Conservation (phyloP, 2,113 vertebrate genomes). For the Paradoxurus hermaphroditus region DNA sequence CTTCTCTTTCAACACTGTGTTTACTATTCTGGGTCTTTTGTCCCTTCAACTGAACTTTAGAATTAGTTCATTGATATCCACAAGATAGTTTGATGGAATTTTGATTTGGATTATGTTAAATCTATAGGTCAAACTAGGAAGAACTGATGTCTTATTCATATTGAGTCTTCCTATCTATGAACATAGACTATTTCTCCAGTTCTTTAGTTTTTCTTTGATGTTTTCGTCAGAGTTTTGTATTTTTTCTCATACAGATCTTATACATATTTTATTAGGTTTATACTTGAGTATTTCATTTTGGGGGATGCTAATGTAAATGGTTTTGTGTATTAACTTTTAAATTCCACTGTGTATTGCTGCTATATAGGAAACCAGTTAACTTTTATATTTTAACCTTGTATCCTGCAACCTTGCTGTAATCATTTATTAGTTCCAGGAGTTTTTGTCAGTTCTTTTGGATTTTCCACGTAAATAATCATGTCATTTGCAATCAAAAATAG, state of each 20-base stretch:
- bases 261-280: not conserved
- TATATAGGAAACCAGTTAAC: not conserved
- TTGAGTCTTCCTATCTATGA: not conserved
- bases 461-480: not conserved
- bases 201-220: not conserved
- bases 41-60: not conserved
- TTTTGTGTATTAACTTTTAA: not conserved
- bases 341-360: not conserved
- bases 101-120: not conserved
- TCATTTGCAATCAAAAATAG: not conserved
- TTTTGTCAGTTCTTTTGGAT: not conserved
- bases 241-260: not conserved
- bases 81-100: not conserved
- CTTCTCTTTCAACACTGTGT: not conserved
- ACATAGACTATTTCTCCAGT: not conserved
- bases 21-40: not conserved
- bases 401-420: not conserved
- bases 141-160: not conserved
- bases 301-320: not conserved
- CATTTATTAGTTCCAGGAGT: not conserved
- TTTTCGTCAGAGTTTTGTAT: not conserved
- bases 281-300: not conserved
- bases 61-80: not conserved
- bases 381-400: not conserved
- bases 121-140: not conserved